Conservation (phyloP, 1,140 invertebrate genomes). For the Pygmarrhopalites habei region DNA sequence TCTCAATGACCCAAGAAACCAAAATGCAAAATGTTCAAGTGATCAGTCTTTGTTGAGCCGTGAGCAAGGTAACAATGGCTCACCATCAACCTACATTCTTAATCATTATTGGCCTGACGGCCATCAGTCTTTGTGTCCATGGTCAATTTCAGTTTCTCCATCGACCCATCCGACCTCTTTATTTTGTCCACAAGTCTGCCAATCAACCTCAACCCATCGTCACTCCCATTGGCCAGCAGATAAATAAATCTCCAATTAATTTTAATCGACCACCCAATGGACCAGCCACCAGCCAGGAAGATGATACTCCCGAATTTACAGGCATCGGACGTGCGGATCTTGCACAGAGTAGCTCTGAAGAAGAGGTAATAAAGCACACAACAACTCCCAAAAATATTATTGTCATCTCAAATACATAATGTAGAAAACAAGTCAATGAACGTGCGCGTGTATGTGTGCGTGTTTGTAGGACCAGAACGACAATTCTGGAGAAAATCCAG, state of each 20-base stretch:
- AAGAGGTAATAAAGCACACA: background rate
- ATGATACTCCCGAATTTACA: background rate
- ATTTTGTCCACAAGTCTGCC: conserved; percentile 2
- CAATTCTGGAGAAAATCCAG: no score
- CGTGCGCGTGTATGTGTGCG: no score
- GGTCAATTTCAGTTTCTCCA: background rate
- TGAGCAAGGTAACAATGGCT: conserved; percentile 7
- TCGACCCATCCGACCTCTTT: background rate
- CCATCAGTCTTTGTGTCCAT: background rate
- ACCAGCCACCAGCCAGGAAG: background rate
- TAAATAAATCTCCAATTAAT: background rate
- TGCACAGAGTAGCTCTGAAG: background rate
- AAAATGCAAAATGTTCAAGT: background rate
- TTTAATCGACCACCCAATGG: background rate
- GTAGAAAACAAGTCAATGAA: no score
- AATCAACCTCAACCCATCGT: background rate
- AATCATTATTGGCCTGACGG: background rate
- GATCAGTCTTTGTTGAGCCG: conserved; percentile 13
- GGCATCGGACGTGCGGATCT: background rate
- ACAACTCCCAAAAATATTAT: no score
- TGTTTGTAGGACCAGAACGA: no score
- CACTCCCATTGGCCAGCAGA: no score
- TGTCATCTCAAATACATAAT: no score
- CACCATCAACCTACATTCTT: background rate
- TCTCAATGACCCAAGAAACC: conserved; percentile 4